These are phyloP conservation scores for Agrenia bidenticulata DNA, from an alignment of 2,888 invertebrate species.

Conservation along the genomic window DNA sequence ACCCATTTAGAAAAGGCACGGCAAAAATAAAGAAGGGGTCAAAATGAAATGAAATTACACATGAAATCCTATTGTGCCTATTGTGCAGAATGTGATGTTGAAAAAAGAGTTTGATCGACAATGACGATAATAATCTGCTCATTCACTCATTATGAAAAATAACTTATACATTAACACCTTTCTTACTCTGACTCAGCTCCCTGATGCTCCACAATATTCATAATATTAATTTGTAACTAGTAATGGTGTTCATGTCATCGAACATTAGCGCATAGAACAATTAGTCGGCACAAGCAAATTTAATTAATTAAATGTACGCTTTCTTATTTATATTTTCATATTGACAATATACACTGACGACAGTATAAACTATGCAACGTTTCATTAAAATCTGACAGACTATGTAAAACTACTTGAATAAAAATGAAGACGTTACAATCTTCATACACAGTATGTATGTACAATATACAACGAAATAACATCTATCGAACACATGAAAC, in stretches of 20 bases:
- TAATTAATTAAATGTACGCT: constrained; percentile 12
- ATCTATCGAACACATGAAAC: constrained; percentile 19
- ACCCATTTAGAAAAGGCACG: neutral
- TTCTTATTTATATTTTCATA: constrained; percentile 16
- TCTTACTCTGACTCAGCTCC: too few species aligned
- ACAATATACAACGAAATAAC: constrained; percentile 10
- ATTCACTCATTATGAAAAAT: too few species aligned
- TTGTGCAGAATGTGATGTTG: constrained; percentile 39
- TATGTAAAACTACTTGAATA: constrained; percentile 13
- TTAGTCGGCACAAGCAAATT: constrained; percentile 7
- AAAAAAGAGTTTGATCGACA: neutral
- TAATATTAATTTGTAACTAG: too few species aligned
- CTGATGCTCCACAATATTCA: too few species aligned
- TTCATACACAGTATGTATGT: constrained; percentile 11
- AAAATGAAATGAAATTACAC: neutral
- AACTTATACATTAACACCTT: too few species aligned
- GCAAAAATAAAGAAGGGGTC: too few species aligned
- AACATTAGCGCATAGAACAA: neutral
- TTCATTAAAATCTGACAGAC: constrained; percentile 20
- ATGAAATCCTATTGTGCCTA: neutral
- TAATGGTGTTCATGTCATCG: too few species aligned
- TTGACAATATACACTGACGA: constrained; percentile 16
- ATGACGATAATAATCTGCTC: too few species aligned
- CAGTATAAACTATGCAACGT: constrained; percentile 23
- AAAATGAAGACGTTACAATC: constrained; percentile 17